These are phyloP conservation scores for Oasisia sp. DNA, from an alignment of 2,888 invertebrate genomes.

Conservation along the genomic window DNA sequence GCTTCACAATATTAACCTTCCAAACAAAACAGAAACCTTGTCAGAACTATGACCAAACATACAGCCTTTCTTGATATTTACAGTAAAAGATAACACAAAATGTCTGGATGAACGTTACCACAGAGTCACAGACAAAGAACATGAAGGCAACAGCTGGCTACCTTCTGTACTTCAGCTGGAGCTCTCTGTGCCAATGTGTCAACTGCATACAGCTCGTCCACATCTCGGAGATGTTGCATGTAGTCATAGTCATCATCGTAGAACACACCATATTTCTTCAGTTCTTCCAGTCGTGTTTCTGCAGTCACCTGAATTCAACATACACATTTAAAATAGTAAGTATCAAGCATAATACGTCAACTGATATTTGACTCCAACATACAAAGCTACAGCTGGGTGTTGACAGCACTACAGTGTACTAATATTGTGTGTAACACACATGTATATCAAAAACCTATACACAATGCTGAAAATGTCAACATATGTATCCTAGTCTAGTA, in stretches of 20 bases:
- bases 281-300: conserved; percentile 62
- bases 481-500: not conserved
- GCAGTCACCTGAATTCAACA: not conserved
- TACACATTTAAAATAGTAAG: not conserved
- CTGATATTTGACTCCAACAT: not conserved
- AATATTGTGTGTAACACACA: not conserved
- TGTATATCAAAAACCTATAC: not conserved
- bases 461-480: not conserved
- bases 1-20: too few relatives aligned
- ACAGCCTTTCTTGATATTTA: too few relatives aligned
- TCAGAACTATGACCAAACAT: too few relatives aligned
- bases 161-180: not conserved
- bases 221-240: conserved; percentile 80
- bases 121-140: too few relatives aligned
- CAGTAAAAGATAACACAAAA: too few relatives aligned
- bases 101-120: not conserved
- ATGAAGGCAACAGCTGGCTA: not conserved
- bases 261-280: conserved; percentile 87
- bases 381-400: not conserved
- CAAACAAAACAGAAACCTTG: too few relatives aligned
- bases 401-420: not conserved
- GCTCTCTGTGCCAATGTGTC: not conserved
- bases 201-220: conserved; percentile 43
- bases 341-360: not conserved
- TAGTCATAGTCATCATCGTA: conserved; percentile 97